These are phyloP conservation scores for Bruchidius siliquastri DNA, from an alignment of 2,888 invertebrate genomes.

Conservation along the genomic window DNA sequence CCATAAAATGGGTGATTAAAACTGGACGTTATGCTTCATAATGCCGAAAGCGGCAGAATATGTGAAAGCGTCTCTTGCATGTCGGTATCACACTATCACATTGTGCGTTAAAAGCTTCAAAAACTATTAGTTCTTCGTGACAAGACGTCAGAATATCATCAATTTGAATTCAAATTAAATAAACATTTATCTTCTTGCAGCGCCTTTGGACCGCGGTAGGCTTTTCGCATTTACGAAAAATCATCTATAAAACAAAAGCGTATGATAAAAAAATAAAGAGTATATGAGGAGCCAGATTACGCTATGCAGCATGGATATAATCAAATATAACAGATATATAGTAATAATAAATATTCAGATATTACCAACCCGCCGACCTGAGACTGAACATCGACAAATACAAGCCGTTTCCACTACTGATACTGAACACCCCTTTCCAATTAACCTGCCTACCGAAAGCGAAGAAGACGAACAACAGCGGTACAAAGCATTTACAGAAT, in stretches of 20 bases:
- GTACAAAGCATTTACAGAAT: neutral
- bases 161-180: no score
- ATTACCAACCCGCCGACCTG: neutral
- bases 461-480: neutral
- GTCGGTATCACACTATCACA: no score
- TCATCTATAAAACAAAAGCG: no score
- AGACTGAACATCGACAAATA: neutral
- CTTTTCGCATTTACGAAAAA: no score
- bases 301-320: neutral
- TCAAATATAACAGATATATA: neutral
- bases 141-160: no score
- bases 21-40: neutral
- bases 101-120: no score
- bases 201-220: no score
- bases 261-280: no score
- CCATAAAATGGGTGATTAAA: neutral
- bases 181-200: no score
- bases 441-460: neutral
- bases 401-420: neutral
- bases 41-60: neutral
- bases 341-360: neutral
- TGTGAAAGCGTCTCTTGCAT: no score
- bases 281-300: no score
- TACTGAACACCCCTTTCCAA: neutral
- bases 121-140: no score